These are phyloP conservation scores for Lasioglossum figueresi DNA, from an alignment of 2,888 invertebrate genomes.

Conservation along the genomic window DNA sequence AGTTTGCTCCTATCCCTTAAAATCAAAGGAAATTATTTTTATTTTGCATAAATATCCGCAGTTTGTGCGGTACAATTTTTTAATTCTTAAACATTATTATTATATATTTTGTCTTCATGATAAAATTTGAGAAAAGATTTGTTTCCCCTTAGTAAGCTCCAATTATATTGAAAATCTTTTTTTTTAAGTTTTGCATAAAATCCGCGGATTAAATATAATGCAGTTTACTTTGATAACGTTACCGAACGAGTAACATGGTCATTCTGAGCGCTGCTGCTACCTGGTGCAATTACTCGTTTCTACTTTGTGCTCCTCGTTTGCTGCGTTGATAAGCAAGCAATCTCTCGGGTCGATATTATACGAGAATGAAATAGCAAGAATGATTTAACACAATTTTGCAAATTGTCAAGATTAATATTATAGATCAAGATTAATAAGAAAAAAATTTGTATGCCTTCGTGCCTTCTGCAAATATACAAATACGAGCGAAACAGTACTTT, in stretches of 20 bases:
- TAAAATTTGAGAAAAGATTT: too few relatives aligned
- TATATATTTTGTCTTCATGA: too few relatives aligned
- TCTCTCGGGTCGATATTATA: background rate
- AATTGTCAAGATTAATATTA: background rate
- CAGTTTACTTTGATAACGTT: constrained; percentile 23
- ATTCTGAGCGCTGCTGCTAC: constrained; percentile 52
- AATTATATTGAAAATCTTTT: background rate
- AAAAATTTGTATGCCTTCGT: background rate
- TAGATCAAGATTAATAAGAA: too few relatives aligned
- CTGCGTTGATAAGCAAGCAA: background rate
- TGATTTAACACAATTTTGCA: background rate
- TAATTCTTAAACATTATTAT: too few relatives aligned
- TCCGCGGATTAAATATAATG: background rate
- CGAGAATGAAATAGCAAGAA: background rate
- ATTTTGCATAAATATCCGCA: too few relatives aligned
- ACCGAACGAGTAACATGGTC: constrained; percentile 42
- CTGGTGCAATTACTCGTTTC: constrained; percentile 22
- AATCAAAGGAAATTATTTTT: too few relatives aligned
- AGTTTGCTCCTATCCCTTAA: too few relatives aligned
- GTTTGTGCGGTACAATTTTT: too few relatives aligned
- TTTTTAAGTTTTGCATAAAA: background rate
- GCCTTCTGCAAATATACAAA: too few relatives aligned
- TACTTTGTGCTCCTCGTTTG: too few relatives aligned
- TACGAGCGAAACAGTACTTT: too few relatives aligned
- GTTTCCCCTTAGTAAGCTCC: too few relatives aligned